Evolutionary conservation across 2,888 invertebrate genomes (phyloP), one percentile per base, ranked within the genome.

Genomic region (Drosophila borborema): DNA sequence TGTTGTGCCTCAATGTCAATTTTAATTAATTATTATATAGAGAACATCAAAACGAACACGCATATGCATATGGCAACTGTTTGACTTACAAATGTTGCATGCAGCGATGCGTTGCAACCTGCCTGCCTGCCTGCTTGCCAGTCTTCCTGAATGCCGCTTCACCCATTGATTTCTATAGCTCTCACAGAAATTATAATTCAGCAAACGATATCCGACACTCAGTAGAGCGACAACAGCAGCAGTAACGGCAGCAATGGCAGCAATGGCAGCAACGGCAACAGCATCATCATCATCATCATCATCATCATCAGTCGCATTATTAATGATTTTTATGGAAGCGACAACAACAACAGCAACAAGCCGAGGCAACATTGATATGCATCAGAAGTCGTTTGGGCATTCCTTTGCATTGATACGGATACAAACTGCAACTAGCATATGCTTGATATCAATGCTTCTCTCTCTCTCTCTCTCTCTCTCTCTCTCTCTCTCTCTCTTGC

Each of bases 1-100:
- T 88, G 86, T 80, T 82, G 77, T 71, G 77, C 48, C 77, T 82
- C 89, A 87, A 89, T 87, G 89, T 89, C 86, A 87, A 86, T 89
- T 75, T 79, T 74, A 89, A 81, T 84, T 84, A 86, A 86, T 89
- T 87, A 81, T 73, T 86, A 81, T 86, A 81, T 76, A 66, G 71
- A 56, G 72, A 58, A 63, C 28, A 40, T 40, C 45, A 38, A 28
- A 65, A 28, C 36, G n/a, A 23, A 18, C 59, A 64, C 41, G 59
- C 48, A 59, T 31, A 23, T 16, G 41, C 40, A 40, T 45, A 40
- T 16, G 5, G 69, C 72, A 67, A 64, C 64, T 53, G 53, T 54
- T 64, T 20, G 43, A 49, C 38, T 49, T 7, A 56, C 58, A 64
- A 59, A 71, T 54, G 64, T 72, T 69, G 72, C 68, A 81, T 55